phyloP scores from a whole-genome alignment of 2,797 vertebrate genomes.

The Acipenser transmontanus region DNA sequence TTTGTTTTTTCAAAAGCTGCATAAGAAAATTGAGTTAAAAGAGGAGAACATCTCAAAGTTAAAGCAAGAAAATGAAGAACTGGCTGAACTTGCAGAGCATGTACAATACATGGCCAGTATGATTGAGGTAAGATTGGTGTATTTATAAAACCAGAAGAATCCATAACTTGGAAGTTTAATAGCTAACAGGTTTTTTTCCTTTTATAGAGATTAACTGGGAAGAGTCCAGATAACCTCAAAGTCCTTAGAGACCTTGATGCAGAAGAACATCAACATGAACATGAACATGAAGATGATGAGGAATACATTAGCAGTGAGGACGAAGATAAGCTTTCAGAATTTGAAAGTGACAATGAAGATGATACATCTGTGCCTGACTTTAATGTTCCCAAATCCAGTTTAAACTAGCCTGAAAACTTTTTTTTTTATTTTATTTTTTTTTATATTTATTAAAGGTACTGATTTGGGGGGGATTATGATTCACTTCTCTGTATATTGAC shows the following conservation, averaged over 20 bases:
- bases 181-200: not conserved
- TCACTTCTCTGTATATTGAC: no score
- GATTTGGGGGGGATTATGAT: no score
- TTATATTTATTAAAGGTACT: no score
- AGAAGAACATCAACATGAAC: slow-evolving; percentile 43
- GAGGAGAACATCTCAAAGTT: slow-evolving; percentile 71
- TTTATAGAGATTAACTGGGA: slow-evolving; percentile 74
- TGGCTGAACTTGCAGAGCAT: slow-evolving; percentile 76
- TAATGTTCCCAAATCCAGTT: no score
- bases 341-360: slow-evolving; percentile 20
- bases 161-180: not conserved
- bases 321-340: slow-evolving; percentile 30
- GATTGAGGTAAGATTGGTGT: slow-evolving; percentile 68
- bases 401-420: no score
- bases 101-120: slow-evolving; percentile 83
- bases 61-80: slow-evolving; percentile 79
- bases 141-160: not conserved
- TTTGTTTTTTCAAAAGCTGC: slow-evolving; percentile 54
- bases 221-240: slow-evolving; percentile 62
- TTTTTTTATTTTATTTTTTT: not conserved
- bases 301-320: slow-evolving; percentile 12
- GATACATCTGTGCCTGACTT: not conserved
- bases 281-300: slow-evolving; percentile 30
- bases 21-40: slow-evolving; percentile 83
- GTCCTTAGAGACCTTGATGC: slow-evolving; percentile 59